Evolutionary conservation across 2,797 vertebrate genomes (phyloP).

Genomic region (Sternotherus odoratus): DNA sequence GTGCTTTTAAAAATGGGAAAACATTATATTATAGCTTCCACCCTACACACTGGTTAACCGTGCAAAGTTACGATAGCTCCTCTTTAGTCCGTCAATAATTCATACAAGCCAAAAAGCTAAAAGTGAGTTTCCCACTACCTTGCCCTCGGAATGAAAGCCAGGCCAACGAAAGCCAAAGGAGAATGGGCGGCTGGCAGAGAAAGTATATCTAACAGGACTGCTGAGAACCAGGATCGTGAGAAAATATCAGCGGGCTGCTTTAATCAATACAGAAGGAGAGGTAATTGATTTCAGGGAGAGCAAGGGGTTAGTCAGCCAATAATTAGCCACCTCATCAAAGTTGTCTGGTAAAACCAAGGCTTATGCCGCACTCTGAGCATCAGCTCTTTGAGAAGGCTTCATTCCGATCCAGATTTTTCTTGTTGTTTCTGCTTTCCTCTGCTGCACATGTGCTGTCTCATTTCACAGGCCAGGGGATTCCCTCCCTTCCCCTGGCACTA

Average conservation of each 20-base stretch:
- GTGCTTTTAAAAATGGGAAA: constrained; percentile 30
- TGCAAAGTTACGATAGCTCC: constrained; percentile 3
- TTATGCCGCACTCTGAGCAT: constrained; percentile 41
- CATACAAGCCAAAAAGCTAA: constrained; percentile 38
- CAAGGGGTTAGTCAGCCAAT: constrained; percentile 66
- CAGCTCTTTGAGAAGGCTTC: constrained; percentile 46
- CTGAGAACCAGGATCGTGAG: constrained; percentile 74
- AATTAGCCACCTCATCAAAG: constrained; percentile 75
- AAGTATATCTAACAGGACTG: constrained; percentile 38
- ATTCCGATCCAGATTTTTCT: constrained; percentile 30
- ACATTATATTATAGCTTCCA: constrained; percentile 7
- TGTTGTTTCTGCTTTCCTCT: neutral
- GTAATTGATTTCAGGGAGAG: constrained; percentile 74
- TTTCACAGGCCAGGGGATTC: constrained; percentile 20
- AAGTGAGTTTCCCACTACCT: constrained; percentile 26
- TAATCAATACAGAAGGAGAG: constrained; percentile 70
- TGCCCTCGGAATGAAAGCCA: constrained; percentile 16
- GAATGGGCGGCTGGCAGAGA: constrained; percentile 4
- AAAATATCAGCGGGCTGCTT: constrained; percentile 67
- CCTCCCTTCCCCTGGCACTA: neutral
- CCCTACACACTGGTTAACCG: neutral
- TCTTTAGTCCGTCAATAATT: constrained; percentile 58
- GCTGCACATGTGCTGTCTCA: neutral
- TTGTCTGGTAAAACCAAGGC: constrained; percentile 68
- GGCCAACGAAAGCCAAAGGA: constrained; percentile 38